Percentiles rank a stretch among this genome's conserved stretches.
Conservation (phyloP, 2,888 invertebrate species). For the Caenorhabditis zanzibari region DNA sequence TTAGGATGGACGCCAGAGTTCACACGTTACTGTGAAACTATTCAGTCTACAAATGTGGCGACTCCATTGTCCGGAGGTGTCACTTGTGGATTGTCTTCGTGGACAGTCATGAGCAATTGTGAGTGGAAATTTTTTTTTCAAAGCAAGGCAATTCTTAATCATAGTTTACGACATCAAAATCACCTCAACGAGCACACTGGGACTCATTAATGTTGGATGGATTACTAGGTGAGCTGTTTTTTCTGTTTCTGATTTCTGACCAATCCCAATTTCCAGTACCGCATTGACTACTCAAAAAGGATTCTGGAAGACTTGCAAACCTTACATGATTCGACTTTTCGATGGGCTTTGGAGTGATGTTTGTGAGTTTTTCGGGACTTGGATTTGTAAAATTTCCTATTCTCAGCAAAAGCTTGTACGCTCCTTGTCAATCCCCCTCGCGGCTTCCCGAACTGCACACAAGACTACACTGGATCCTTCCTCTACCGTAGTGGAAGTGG, state of each 20-base stretch:
- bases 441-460: slow-evolving; percentile 16
- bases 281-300: background rate
- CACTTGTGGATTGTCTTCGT: slow-evolving; percentile 13
- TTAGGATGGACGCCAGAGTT: background rate
- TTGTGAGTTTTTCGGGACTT: background rate
- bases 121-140: background rate
- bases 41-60: slow-evolving; percentile 4
- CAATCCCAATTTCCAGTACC: slow-evolving; percentile 12
- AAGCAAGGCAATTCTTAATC: background rate
- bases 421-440: background rate
- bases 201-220: slow-evolving; percentile 52
- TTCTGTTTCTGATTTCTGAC: no score
- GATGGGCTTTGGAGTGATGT: background rate
- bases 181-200: slow-evolving; percentile 20
- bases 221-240: slow-evolving; percentile 19
- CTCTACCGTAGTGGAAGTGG: slow-evolving; percentile 34
- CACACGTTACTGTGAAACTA: background rate
- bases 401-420: slow-evolving; percentile 8
- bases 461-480: background rate
- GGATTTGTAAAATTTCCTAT: background rate
- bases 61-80: slow-evolving; percentile 15
- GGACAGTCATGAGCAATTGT: background rate
- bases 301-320: slow-evolving; percentile 44
- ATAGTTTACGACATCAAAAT: slow-evolving; percentile 18
- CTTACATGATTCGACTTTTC: slow-evolving; percentile 26